phyloP scores from a whole-genome alignment of 37 sponge, comb jelly and placozoan species.

The Bolinopsis microptera region DNA sequence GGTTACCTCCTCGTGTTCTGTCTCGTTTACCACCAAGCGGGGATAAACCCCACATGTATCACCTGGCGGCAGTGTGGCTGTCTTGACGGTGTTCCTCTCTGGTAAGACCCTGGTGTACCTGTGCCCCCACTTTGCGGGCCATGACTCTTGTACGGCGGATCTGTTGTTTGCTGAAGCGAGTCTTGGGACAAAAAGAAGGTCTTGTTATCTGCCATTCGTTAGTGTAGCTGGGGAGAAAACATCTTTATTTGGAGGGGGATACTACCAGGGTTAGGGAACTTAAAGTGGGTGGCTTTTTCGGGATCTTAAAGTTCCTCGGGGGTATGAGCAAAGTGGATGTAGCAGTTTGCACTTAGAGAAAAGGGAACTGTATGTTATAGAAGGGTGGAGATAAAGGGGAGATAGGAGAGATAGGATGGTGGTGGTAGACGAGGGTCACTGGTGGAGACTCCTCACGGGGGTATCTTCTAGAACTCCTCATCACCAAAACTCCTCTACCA shows the following conservation, averaged over 20 bases:
- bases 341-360: conserved; percentile 97
- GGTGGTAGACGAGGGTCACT: conserved; percentile 96
- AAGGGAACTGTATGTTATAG: conserved; percentile 95
- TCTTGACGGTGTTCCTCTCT: conserved; percentile 76
- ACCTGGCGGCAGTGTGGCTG: too few species aligned
- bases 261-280: too few species aligned
- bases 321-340: conserved; percentile 86
- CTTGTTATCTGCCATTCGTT: conserved; percentile 89
- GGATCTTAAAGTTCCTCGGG: conserved; percentile 82
- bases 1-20: too few species aligned
- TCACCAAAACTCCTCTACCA: conserved; percentile 89
- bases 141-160: conserved; percentile 95
- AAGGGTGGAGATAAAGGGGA: conserved; percentile 82
- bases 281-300: conserved; percentile 91
- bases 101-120: conserved; percentile 89
- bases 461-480: conserved; percentile 91
- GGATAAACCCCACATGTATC: too few species aligned
- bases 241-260: conserved; percentile 75
- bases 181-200: conserved; percentile 83
- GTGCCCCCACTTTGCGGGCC: conserved; percentile 97
- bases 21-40: conserved; percentile 73
- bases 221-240: conserved; percentile 95
- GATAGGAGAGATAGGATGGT: conserved; percentile 73
- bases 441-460: conserved; percentile 90
- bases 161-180: conserved; percentile 86